phyloP scores from a whole-genome alignment of 2,797 vertebrate species.

The Falco concolor region DNA sequence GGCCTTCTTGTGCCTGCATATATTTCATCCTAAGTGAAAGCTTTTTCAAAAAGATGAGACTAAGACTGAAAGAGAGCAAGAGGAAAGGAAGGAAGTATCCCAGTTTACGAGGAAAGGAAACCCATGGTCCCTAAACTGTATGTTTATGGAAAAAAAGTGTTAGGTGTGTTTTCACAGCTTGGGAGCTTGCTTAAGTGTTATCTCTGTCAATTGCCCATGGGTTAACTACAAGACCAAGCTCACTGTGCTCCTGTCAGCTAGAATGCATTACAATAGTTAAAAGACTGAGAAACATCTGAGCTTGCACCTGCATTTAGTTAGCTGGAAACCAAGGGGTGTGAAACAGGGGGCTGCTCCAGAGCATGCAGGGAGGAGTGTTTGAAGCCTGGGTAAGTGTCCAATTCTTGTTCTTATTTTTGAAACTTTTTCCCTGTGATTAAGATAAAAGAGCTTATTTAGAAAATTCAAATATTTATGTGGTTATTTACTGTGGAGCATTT shows the following conservation, averaged over 20 bases:
- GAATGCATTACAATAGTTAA: neutral
- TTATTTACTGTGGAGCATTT: neutral
- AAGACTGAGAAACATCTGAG: neutral
- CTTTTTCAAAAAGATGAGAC: neutral
- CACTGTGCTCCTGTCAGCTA: neutral
- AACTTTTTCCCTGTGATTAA: neutral
- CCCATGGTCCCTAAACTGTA: neutral
- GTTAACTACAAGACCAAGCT: neutral
- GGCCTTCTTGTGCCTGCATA: neutral
- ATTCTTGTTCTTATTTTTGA: neutral
- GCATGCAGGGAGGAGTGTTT: neutral
- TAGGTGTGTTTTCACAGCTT: neutral
- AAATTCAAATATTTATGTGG: neutral
- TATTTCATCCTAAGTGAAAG: rapidly evolving
- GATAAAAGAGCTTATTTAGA: neutral
- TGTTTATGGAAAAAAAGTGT: neutral
- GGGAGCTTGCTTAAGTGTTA: neutral
- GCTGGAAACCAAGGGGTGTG: neutral
- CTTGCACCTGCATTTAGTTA: neutral
- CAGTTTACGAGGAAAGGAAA: neutral
- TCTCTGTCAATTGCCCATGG: neutral
- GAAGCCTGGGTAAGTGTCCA: neutral
- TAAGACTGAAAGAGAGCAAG: neutral
- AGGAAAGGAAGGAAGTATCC: neutral
- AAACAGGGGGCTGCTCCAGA: neutral